A percentile compares a stretch with the other conserved stretches of the same genome.
phyloP scores from a whole-genome alignment of 1,140 invertebrate genomes.

The Drosophila kepulauana region DNA sequence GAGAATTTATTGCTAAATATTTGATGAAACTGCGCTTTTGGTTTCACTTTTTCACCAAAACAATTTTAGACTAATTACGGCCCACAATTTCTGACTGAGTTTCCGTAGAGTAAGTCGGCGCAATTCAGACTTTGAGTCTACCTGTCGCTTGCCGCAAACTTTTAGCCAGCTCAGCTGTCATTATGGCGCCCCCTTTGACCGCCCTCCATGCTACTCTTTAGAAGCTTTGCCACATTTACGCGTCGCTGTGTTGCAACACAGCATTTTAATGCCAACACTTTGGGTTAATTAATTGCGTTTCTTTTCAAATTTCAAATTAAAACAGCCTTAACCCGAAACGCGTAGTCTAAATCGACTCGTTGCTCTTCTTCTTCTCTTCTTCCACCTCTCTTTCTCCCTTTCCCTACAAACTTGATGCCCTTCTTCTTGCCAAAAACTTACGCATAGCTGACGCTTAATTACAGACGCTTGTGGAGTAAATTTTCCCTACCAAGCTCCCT shows the following conservation, averaged over 20 bases:
- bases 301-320: conserved; percentile 76
- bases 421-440: conserved; percentile 36
- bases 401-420: background rate
- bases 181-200: background rate
- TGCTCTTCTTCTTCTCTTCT: background rate
- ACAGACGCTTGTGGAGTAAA: conserved; percentile 48
- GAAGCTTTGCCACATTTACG: conserved; percentile 1
- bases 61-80: conserved; percentile 27
- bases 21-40: conserved; percentile 10
- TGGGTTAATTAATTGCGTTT: conserved; percentile 76
- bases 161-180: conserved; percentile 34
- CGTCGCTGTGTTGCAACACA: conserved; percentile 9
- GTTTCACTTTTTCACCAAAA: conserved; percentile 19
- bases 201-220: background rate
- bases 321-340: conserved; percentile 47
- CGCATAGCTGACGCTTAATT: conserved; percentile 63
- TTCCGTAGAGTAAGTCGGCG: background rate
- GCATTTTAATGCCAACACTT: conserved; percentile 62
- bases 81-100: background rate
- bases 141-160: conserved; percentile 25
- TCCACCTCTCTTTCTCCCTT: background rate
- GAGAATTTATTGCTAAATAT: conserved; percentile 7
- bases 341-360: conserved; percentile 1
- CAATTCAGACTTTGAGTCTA: conserved; percentile 3
- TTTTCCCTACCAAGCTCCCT: no score